Percentiles rank a stretch among this genome's conserved stretches.
Evolutionary conservation across 2,113 vertebrate species (phyloP).

Genomic region (Microcebus tavaratra): DNA sequence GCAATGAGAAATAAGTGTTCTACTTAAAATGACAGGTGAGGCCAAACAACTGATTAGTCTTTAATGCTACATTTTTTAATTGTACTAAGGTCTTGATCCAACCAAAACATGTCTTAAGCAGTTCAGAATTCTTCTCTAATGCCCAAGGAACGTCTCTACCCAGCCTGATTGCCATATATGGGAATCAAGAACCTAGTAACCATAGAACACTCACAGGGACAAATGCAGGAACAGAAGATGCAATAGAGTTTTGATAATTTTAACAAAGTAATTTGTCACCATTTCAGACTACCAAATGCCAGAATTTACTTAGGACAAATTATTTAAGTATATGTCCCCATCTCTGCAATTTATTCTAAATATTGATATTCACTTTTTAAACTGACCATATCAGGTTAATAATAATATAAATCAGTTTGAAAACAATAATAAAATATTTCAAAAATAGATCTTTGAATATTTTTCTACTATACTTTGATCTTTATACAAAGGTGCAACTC

Average conservation of each 20-base stretch:
- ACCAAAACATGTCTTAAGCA: slow-evolving; percentile 65
- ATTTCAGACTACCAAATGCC: slow-evolving; percentile 37
- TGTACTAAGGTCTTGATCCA: slow-evolving; percentile 70
- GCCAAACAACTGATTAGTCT: slow-evolving; percentile 63
- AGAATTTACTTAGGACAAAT: slow-evolving; percentile 41
- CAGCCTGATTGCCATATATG: slow-evolving; percentile 15
- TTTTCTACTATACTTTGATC: background rate
- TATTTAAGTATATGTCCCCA: background rate
- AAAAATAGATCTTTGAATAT: slow-evolving; percentile 52
- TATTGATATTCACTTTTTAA: slow-evolving; percentile 41
- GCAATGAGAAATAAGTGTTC: slow-evolving; percentile 73
- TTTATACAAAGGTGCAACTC: slow-evolving; percentile 68
- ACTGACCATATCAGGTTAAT: slow-evolving; percentile 19
- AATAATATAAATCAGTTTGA: slow-evolving; percentile 28
- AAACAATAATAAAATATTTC: slow-evolving; percentile 44
- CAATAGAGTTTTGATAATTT: slow-evolving; percentile 1
- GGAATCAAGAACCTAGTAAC: slow-evolving; percentile 50
- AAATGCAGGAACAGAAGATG: slow-evolving; percentile 56
- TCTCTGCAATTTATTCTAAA: slow-evolving; percentile 54
- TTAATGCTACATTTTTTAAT: slow-evolving; percentile 71
- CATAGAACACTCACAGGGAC: slow-evolving; percentile 64
- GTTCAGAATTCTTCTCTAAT: slow-evolving; percentile 61
- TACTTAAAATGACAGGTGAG: slow-evolving; percentile 68
- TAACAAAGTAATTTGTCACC: slow-evolving; percentile 16
- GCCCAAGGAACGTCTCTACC: slow-evolving; percentile 53